A percentile compares a stretch with the other conserved stretches of the same genome.
Conservation (phyloP, 2,888 invertebrate species). For the Teinopalpus imperialis region DNA sequence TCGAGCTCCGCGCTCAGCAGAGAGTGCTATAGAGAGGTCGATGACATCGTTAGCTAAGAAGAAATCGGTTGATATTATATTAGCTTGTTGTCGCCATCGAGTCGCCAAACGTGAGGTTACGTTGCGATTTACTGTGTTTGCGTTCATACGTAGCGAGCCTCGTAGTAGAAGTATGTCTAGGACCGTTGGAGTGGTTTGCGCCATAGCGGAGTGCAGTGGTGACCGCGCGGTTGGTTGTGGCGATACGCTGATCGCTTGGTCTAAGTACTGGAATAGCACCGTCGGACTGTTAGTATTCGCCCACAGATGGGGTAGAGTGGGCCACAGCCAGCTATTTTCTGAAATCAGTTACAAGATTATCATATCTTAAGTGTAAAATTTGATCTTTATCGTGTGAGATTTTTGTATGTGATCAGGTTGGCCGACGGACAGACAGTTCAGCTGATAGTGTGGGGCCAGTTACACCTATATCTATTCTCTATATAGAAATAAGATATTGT, state of each 20-base stretch:
- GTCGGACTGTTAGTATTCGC: conserved; percentile 77
- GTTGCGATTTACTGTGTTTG: conserved; percentile 86
- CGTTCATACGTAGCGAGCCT: conserved; percentile 84
- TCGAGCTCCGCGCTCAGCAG: conserved; percentile 58
- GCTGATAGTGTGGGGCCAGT: too few species aligned
- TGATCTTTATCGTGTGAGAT: too few species aligned
- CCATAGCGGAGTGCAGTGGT: conserved; percentile 86
- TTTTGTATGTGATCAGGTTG: too few species aligned
- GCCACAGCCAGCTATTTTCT: conserved; percentile 84
- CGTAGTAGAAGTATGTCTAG: conserved; percentile 83
- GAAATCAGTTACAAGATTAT: conserved; percentile 34
- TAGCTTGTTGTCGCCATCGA: conserved; percentile 85
- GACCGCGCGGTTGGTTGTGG: conserved; percentile 64
- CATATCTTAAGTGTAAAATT: too few species aligned
- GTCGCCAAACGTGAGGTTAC: conserved; percentile 86
- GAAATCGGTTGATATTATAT: conserved; percentile 88
- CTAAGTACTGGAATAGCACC: conserved; percentile 64
- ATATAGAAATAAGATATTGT: too few species aligned
- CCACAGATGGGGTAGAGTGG: conserved; percentile 84
- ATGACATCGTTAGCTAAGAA: conserved; percentile 87
- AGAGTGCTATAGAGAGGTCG: conserved; percentile 83
- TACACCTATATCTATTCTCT: too few species aligned
- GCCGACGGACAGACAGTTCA: too few species aligned
- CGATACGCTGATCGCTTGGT: conserved; percentile 60
- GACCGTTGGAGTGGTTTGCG: conserved; percentile 86